Evolutionary conservation across 1,140 invertebrate genomes (phyloP).

Genomic region (Delia radicum): DNA sequence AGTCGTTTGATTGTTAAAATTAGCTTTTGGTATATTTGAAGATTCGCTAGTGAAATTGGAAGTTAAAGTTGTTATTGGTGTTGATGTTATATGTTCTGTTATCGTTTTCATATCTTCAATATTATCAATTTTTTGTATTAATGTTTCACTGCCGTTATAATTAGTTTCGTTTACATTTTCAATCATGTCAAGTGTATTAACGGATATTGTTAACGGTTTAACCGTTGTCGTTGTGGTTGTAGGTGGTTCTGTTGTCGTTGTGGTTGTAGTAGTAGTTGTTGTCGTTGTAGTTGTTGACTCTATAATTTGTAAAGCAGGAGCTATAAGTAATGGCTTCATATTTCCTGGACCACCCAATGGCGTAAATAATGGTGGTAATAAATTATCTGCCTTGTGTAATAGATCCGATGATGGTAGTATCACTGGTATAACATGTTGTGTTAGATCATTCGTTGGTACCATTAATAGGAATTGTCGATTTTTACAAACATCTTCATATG

Average conservation of each 20-base stretch:
- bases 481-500: constrained; percentile 57
- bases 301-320: constrained; percentile 30
- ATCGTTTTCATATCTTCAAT: background rate
- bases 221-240: constrained; percentile 23
- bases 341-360: constrained; percentile 57
- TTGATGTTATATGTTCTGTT: too few relatives aligned
- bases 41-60: background rate
- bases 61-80: background rate
- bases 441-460: constrained; percentile 37
- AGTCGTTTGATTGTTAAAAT: background rate
- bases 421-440: constrained; percentile 33
- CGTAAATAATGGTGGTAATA: constrained; percentile 57
- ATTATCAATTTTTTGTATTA: background rate
- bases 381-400: constrained; percentile 41
- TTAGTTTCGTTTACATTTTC: background rate
- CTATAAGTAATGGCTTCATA: constrained; percentile 53
- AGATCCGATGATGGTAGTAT: constrained; percentile 41
- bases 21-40: background rate
- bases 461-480: constrained; percentile 40
- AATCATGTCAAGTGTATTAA: background rate
- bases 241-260: constrained; percentile 34
- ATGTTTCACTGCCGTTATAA: background rate
- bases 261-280: constrained; percentile 30
- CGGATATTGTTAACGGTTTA: background rate
- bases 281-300: constrained; percentile 25